Percentiles rank a stretch among this genome's conserved stretches.
These are phyloP conservation scores for Centropristis striata DNA, from an alignment of 2,113 vertebrate genomes.

Conservation along the genomic window DNA sequence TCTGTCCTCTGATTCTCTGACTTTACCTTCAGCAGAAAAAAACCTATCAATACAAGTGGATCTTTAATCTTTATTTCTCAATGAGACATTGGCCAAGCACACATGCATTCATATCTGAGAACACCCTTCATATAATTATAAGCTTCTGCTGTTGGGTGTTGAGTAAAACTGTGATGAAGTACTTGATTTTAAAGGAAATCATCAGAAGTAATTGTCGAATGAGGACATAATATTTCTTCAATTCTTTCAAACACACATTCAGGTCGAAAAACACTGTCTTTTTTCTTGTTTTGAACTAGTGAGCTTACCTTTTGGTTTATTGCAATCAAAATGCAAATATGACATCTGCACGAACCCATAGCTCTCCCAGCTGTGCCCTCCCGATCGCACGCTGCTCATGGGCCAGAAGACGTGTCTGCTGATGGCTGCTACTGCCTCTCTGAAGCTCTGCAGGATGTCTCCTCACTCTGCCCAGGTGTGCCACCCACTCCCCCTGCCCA, in stretches of 20 bases:
- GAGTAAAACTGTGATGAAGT: not conserved
- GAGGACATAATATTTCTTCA: not conserved
- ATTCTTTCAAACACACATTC: not conserved
- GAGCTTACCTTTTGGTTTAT: no score
- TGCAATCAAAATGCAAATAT: not conserved
- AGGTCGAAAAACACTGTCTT: not conserved
- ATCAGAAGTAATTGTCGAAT: not conserved
- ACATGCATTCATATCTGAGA: not conserved
- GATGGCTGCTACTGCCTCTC: constrained; percentile 89
- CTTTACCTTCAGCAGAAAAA: not conserved
- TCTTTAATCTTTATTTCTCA: not conserved
- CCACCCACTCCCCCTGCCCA: constrained; percentile 48
- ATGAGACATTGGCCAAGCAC: not conserved
- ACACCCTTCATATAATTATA: not conserved
- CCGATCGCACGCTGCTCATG: constrained; percentile 88
- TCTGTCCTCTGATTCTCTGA: not conserved
- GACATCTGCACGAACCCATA: constrained; percentile 61
- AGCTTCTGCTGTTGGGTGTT: not conserved
- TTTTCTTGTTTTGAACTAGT: not conserved
- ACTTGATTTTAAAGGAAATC: not conserved
- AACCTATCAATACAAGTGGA: not conserved
- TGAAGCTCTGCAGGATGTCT: constrained; percentile 88
- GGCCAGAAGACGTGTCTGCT: constrained; percentile 93
- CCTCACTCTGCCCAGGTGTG: constrained; percentile 82
- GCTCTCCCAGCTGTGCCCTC: constrained; percentile 91